Conservation (phyloP, 2,797 vertebrate genomes). For the Sebastes hubbsi region DNA sequence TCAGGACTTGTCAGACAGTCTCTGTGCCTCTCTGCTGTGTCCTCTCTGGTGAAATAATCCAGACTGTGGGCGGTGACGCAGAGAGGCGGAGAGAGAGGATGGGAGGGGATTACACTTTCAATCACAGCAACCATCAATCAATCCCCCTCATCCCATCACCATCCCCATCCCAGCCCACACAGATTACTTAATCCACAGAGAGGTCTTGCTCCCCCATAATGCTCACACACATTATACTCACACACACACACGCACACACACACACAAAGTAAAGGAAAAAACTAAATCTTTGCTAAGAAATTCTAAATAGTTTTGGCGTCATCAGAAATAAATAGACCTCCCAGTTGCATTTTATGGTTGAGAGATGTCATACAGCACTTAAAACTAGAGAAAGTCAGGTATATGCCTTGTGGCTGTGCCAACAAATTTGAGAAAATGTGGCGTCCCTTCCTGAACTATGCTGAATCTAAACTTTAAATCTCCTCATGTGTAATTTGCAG, state of each 20-base stretch:
- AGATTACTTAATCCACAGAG: constrained; percentile 47
- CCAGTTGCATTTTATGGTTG: too few species aligned
- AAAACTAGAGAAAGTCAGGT: too few species aligned
- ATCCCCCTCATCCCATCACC: constrained; percentile 25
- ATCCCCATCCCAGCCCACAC: neutral
- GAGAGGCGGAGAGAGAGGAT: neutral
- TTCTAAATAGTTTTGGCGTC: neutral
- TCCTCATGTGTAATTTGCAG: too few species aligned
- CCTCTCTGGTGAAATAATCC: constrained; percentile 64
- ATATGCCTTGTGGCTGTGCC: too few species aligned
- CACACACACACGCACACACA: neutral
- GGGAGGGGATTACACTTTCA: constrained; percentile 59
- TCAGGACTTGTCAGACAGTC: neutral
- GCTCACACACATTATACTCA: neutral
- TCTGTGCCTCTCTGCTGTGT: neutral
- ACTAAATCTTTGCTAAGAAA: neutral
- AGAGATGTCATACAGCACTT: too few species aligned
- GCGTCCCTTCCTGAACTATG: too few species aligned
- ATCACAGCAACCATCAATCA: constrained; percentile 55
- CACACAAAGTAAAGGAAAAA: neutral
- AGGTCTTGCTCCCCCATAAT: neutral
- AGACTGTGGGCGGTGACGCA: constrained; percentile 40
- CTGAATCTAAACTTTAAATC: too few species aligned
- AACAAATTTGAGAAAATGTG: too few species aligned
- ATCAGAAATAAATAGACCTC: neutral